Evolutionary conservation across 2,113 vertebrate genomes (phyloP).

Genomic region (Crotalus viridis): DNA sequence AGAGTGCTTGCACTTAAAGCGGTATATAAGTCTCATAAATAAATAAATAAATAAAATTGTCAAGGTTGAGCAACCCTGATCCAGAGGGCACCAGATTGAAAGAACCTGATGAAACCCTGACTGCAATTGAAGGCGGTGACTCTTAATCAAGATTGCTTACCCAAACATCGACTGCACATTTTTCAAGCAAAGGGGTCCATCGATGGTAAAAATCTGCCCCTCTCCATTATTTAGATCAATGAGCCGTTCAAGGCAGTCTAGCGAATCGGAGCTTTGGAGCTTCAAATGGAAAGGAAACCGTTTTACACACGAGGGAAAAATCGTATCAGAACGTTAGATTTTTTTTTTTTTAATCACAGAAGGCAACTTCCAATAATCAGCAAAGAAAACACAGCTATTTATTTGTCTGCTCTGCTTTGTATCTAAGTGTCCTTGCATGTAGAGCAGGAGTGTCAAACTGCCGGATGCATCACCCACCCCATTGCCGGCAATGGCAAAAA

Average conservation of each 20-base stretch:
- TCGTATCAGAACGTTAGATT: neutral
- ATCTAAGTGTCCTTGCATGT: neutral
- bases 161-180: constrained; percentile 98
- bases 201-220: constrained; percentile 94
- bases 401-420: neutral
- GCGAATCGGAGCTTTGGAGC: constrained; percentile 89
- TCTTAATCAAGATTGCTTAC: constrained; percentile 63
- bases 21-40: no score
- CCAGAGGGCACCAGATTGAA: neutral
- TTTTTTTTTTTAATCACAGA: neutral
- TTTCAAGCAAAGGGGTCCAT: constrained; percentile 94
- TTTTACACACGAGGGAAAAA: constrained; percentile 11
- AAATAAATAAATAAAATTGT: no score
- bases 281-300: constrained; percentile 53
- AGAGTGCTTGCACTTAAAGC: no score
- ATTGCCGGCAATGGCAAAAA: no score
- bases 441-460: no score
- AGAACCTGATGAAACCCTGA: neutral
- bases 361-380: neutral
- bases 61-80: neutral
- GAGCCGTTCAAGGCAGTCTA: constrained; percentile 91
- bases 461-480: no score
- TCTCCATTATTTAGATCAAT: constrained; percentile 91
- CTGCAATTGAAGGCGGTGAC: neutral
- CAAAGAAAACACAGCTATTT: neutral